Evolutionary conservation across 2,797 vertebrate species (phyloP).

Genomic region (Microchirus variegatus): DNA sequence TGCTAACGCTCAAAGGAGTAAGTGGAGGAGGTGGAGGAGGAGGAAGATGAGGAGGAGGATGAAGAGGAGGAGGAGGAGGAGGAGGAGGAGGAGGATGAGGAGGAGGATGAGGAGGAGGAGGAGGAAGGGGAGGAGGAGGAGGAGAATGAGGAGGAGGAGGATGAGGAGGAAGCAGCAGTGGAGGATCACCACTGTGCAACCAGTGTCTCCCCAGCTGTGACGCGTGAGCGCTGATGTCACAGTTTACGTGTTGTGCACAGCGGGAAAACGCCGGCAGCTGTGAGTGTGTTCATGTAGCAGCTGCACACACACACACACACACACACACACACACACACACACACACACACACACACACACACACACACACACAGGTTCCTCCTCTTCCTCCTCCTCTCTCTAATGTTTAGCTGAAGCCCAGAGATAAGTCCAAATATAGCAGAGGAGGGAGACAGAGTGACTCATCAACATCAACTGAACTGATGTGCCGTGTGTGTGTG

Average conservation of each 20-base stretch:
- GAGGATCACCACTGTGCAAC: not conserved
- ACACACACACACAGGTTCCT: slow-evolving; percentile 2
- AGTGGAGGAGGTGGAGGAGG: not conserved
- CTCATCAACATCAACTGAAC: slow-evolving; percentile 69
- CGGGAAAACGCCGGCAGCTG: slow-evolving; percentile 34
- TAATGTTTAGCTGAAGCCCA: slow-evolving; percentile 59
- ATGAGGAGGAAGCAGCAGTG: not conserved
- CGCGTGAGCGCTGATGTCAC: slow-evolving; percentile 26
- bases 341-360: slow-evolving; percentile 3
- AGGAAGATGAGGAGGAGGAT: slow-evolving; percentile 3
- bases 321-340: slow-evolving; percentile 2
- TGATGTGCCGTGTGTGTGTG: slow-evolving; percentile 3
- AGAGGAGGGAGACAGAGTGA: slow-evolving; percentile 61
- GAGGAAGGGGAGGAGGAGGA: not conserved
- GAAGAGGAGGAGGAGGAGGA: slow-evolving; percentile 6
- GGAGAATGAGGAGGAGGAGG: slow-evolving; percentile 4
- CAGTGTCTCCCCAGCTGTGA: slow-evolving; percentile 44
- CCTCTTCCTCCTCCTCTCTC: slow-evolving; percentile 30
- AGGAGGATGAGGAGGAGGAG: slow-evolving; percentile 3
- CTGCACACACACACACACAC: slow-evolving; percentile 1
- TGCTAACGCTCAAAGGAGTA: not conserved
- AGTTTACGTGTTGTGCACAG: slow-evolving; percentile 15
- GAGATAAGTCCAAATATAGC: slow-evolving; percentile 79
- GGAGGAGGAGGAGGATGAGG: not conserved
- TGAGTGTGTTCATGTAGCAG: slow-evolving; percentile 28